A percentile compares a stretch with the other conserved stretches of the same genome.
phyloP scores from a whole-genome alignment of 2,888 invertebrate genomes.

The Piscicola geometra region DNA sequence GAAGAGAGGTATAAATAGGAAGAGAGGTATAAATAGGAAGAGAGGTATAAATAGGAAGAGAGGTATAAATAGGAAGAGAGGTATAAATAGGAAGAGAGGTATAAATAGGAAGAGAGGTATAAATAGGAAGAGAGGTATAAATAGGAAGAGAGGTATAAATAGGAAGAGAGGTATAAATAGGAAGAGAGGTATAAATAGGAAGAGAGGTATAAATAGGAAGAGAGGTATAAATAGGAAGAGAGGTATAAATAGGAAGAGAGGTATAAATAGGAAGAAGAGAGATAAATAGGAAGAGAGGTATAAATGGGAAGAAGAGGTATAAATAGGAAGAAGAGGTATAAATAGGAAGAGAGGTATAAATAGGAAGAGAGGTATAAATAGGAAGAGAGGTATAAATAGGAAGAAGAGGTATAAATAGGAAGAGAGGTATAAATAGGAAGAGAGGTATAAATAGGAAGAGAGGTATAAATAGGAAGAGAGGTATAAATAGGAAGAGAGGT shows the following conservation, averaged over 20 bases:
- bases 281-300: too few relatives aligned
- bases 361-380: too few relatives aligned
- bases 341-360: too few relatives aligned
- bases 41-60: background rate
- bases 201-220: background rate
- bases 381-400: too few relatives aligned
- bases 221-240: background rate
- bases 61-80: background rate
- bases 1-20: background rate
- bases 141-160: too few relatives aligned
- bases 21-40: background rate
- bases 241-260: background rate
- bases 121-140: too few relatives aligned
- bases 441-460: background rate
- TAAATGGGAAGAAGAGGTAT: background rate
- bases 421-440: background rate
- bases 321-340: background rate
- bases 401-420: too few relatives aligned
- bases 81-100: background rate
- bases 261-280: too few relatives aligned
- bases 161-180: background rate
- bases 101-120: too few relatives aligned
- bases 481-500: background rate
- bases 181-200: too few relatives aligned
- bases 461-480: background rate